Percentiles rank a stretch among this genome's conserved stretches.
These are phyloP conservation scores for Apodemus sylvaticus DNA, from an alignment of 2,113 vertebrate genomes.

Conservation along the genomic window DNA sequence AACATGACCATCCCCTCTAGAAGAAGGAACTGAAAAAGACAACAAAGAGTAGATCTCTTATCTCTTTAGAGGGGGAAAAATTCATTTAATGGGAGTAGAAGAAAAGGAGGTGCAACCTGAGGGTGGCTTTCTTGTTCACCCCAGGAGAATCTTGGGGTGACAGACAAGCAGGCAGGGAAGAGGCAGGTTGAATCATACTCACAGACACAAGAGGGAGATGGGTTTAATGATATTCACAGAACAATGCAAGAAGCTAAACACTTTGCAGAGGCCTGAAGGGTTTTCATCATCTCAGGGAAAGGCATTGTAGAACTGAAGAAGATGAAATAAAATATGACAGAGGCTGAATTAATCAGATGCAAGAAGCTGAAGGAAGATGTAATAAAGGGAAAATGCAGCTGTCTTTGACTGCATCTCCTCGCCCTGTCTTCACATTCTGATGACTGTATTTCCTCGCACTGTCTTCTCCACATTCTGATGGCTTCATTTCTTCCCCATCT, in stretches of 20 bases:
- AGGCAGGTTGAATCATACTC: not conserved
- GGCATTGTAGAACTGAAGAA: constrained; percentile 1
- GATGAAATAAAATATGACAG: constrained; percentile 38
- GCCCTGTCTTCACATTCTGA: not conserved
- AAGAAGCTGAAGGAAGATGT: constrained; percentile 17
- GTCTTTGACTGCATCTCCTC: not conserved
- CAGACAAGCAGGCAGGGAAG: not conserved
- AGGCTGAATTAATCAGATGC: constrained; percentile 6
- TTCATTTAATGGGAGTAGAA: not conserved
- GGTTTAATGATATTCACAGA: constrained; percentile 34
- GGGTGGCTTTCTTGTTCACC: not conserved
- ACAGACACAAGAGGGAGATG: not conserved
- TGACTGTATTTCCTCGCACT: not conserved
- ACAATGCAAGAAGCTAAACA: constrained; percentile 18
- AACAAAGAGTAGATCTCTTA: not conserved
- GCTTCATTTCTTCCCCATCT: not conserved
- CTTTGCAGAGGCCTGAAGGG: not conserved
- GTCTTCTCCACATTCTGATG: not conserved
- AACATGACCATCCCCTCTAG: not conserved
- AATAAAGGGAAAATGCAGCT: not conserved
- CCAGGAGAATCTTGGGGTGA: not conserved
- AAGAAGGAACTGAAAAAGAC: not conserved
- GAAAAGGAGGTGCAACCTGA: not conserved
- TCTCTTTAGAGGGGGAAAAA: not conserved
- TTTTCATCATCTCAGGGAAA: constrained; percentile 11